Percentiles rank a stretch among this genome's conserved stretches.
phyloP scores from a whole-genome alignment of 2,113 vertebrate species.

The Zosterops japonicus region DNA sequence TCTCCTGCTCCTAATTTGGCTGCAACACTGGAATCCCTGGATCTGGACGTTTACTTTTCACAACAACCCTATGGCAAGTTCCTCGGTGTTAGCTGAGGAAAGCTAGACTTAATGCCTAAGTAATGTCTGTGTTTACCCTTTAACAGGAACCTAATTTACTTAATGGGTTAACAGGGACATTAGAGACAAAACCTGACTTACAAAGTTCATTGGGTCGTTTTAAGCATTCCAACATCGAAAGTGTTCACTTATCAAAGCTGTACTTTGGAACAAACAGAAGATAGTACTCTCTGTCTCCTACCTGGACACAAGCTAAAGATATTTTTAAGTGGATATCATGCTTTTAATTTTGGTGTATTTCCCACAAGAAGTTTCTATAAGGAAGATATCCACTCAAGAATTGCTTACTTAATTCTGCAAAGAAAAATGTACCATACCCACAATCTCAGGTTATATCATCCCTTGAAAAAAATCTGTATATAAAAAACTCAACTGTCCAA shows the following conservation, averaged over 20 bases:
- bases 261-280: neutral
- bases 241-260: neutral
- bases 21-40: accelerated
- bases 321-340: neutral
- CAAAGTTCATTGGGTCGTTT: neutral
- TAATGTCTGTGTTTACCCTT: neutral
- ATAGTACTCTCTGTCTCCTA: neutral
- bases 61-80: neutral
- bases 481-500: neutral
- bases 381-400: neutral
- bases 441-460: neutral
- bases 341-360: neutral
- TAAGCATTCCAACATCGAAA: neutral
- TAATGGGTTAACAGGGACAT: neutral
- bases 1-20: accelerated
- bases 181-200: neutral
- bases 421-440: neutral
- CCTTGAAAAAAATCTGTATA: neutral
- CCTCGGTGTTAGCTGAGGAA: neutral
- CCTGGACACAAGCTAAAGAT: neutral
- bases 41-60: neutral
- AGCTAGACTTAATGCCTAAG: neutral
- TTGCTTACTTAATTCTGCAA: neutral
- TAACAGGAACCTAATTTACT: neutral
- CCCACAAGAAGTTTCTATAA: neutral